A percentile compares a stretch with the other conserved stretches of the same genome.
Evolutionary conservation across 2,113 vertebrate genomes (phyloP).

Genomic region (Nansenia antarctica): DNA sequence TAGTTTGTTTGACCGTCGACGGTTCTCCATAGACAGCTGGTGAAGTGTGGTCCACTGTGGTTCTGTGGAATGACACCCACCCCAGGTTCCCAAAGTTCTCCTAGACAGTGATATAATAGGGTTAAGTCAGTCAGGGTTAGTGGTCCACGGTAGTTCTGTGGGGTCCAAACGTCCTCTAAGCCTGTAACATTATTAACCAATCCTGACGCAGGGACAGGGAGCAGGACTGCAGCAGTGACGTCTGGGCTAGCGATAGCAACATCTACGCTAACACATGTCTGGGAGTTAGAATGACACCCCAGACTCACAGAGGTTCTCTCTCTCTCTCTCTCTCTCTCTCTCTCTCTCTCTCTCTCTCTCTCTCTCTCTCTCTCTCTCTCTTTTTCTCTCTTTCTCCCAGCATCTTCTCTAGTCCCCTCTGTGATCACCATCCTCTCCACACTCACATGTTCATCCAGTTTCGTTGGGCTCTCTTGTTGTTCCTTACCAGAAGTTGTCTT

Average conservation of each 20-base stretch:
- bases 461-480: not conserved
- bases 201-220: not conserved
- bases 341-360: slow-evolving; percentile 8
- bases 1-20: no score
- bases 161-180: no score
- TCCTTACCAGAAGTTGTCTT: not conserved
- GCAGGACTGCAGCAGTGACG: not conserved
- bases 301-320: not conserved
- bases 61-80: no score
- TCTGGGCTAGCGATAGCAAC: not conserved
- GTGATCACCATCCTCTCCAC: not conserved
- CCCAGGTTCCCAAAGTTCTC: no score
- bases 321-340: not conserved
- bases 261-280: not conserved
- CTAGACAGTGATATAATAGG: no score
- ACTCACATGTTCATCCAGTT: not conserved
- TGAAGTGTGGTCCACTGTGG: no score
- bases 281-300: not conserved
- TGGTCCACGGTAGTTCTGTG: no score
- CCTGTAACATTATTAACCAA: not conserved
- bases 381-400: slow-evolving; percentile 15
- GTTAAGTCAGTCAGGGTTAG: no score
- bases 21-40: no score
- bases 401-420: not conserved
- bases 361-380: slow-evolving; percentile 6